Evolutionary conservation across 2,797 vertebrate species (phyloP).

Genomic region (Acanthopagrus latus): DNA sequence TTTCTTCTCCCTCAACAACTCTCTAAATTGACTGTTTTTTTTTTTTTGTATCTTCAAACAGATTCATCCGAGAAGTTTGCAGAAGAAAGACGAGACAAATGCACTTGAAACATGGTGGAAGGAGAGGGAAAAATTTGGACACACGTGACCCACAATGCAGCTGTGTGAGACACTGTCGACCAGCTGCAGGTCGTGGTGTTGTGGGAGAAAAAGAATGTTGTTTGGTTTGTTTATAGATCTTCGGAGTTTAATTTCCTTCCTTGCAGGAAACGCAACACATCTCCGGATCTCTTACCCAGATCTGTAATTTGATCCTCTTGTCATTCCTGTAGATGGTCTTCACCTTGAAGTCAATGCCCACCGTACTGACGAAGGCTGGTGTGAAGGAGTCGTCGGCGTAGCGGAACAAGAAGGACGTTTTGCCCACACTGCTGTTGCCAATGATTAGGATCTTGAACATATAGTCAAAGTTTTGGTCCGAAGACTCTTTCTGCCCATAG

Average conservation of each 20-base stretch:
- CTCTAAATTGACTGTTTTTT: no score
- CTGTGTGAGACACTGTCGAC: background rate
- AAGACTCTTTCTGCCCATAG: slow-evolving; percentile 96
- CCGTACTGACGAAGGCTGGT: slow-evolving; percentile 96
- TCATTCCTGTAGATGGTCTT: slow-evolving; percentile 99
- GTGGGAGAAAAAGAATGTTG: background rate
- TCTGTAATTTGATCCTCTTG: slow-evolving; percentile 98
- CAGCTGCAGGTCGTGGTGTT: background rate
- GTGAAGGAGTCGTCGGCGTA: slow-evolving; percentile 98
- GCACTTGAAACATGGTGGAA: background rate
- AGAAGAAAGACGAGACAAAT: background rate
- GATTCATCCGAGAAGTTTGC: background rate
- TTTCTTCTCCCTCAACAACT: no score
- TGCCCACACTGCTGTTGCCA: slow-evolving; percentile 97
- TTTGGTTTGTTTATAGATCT: background rate
- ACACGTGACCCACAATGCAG: background rate
- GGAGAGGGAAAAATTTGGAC: background rate
- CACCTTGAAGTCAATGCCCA: slow-evolving; percentile 99
- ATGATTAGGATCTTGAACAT: slow-evolving; percentile 99
- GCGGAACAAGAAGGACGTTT: slow-evolving; percentile 97
- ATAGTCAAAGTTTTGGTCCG: slow-evolving; percentile 98
- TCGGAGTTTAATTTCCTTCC: background rate
- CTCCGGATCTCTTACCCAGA: slow-evolving; percentile 85
- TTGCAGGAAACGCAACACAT: background rate
- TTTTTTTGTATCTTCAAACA: background rate